Conservation (phyloP, 2,113 vertebrate species). For the Pipra filicauda region DNA sequence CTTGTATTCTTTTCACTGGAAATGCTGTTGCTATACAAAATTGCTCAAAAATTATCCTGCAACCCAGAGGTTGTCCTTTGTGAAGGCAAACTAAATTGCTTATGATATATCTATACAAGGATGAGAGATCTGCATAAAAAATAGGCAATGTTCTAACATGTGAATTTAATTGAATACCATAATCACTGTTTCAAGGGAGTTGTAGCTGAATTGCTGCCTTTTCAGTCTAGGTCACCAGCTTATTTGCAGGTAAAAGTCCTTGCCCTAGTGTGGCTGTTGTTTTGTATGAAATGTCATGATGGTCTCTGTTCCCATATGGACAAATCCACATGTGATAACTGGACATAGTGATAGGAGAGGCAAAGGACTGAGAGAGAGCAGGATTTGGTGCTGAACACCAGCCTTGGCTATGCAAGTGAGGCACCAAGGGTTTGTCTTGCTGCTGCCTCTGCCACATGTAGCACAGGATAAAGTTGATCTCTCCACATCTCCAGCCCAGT, state of each 20-base stretch:
- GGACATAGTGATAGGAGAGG: not conserved
- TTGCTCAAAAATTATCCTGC: not conserved
- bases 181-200: not conserved
- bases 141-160: not conserved
- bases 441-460: not conserved
- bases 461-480: not conserved
- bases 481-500: rapidly evolving
- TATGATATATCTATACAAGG: not conserved
- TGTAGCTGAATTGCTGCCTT: not conserved
- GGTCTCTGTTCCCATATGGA: not conserved
- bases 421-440: not conserved
- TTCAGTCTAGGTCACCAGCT: not conserved
- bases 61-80: not conserved
- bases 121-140: not conserved
- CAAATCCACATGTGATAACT: not conserved
- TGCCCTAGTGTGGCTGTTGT: not conserved
- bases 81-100: not conserved
- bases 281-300: not conserved
- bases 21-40: not conserved
- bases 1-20: not conserved
- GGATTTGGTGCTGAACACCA: not conserved
- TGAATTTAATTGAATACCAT: not conserved
- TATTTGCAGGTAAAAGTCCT: not conserved
- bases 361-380: not conserved
- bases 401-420: not conserved